Conservation (phyloP, 2,113 vertebrate genomes). For the Alexandromys fortis region DNA sequence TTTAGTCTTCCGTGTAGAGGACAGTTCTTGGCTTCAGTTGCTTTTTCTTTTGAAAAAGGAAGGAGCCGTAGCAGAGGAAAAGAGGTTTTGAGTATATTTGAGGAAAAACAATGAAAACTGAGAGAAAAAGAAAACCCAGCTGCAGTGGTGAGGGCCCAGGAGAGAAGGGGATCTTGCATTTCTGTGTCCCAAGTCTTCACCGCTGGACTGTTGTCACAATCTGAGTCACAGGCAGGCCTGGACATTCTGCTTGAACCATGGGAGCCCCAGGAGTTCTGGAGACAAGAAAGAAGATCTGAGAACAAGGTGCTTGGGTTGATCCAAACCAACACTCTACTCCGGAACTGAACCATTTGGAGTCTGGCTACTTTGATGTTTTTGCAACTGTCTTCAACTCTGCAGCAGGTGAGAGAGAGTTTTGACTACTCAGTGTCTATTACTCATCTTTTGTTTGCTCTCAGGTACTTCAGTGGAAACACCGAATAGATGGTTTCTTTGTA, state of each 20-base stretch:
- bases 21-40: neutral
- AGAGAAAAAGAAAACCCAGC: neutral
- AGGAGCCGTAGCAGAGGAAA: neutral
- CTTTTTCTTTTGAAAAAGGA: neutral
- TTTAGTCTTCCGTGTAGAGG: neutral
- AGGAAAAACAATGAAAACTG: neutral
- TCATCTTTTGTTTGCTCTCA: neutral
- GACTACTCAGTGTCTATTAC: neutral
- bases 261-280: neutral
- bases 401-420: neutral
- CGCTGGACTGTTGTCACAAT: fast-evolving
- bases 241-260: neutral
- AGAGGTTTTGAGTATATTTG: neutral
- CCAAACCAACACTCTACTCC: neutral
- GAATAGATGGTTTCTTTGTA: neutral
- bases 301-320: neutral
- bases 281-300: neutral
- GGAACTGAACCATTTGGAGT: neutral
- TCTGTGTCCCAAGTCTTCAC: neutral
- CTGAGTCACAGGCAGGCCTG: neutral
- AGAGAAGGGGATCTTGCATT: neutral
- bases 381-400: neutral
- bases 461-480: neutral
- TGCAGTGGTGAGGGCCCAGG: neutral
- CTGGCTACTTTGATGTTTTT: neutral